Base-by-base conservation (phyloP, 1,140 invertebrate species). In the Pararge aegeria region DNA sequence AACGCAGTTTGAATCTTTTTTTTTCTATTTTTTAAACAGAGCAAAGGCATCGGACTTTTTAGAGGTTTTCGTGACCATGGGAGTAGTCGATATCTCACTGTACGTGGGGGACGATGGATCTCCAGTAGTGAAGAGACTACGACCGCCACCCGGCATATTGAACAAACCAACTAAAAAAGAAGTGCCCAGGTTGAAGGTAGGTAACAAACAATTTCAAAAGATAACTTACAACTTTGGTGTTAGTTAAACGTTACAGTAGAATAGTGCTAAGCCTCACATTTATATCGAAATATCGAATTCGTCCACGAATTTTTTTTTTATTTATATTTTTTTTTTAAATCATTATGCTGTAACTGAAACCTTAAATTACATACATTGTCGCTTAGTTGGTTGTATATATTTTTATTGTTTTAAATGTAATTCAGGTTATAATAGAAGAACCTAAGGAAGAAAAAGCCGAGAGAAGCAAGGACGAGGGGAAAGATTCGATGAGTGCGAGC, bases 51-150 rank as follows among this genome's bases (percentile, higher is more conserved):
- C 70, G 2, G 78, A 88, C 7, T 75, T 74, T 16, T 29, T 88
- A 50, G 85, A 88, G 5, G 60, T 86, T 20, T 85, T 75, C 40
- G 58, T 88, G 10, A 84, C 82, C 0, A 79, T 83, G 76, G 83
- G 85, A 2, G 60, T 61, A n/a, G 72, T 88, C 0, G 78, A 85
- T 5, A 1, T 80, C 0, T 75, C 83, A 0, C 46, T 88, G 20
- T 83, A 83, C 49, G 66, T 64, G 1, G 56, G 6, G 0, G 80
- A 83, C 27, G 73, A 81, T 38, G 64, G 60, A 20, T 70, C 66
- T 5, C 37, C 55, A 0, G 65, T 74, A 10, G 30, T 79, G 1
- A 13, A 24, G 10, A 42, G 51, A 2, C 66, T 87, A 19, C 61
- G 73, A 0, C 65, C 71, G 4, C 68, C 71, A 4, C 78, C 73